Base-by-base conservation (phyloP, 2,113 vertebrate species). In the Bubo scandiacus region DNA sequence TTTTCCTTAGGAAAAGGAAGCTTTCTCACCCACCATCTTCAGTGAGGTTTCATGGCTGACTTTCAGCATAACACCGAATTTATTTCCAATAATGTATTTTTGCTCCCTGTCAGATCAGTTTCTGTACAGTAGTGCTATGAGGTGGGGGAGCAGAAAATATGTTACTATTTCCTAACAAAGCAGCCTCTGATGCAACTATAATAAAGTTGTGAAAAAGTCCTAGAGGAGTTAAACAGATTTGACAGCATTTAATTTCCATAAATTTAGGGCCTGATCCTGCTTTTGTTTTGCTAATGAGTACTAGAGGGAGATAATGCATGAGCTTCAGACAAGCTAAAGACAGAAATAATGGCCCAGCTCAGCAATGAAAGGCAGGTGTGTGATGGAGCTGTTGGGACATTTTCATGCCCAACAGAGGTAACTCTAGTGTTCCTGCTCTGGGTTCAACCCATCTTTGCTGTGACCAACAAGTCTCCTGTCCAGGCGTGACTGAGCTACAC, bases 181-280 rank as follows among this genome's bases (percentile, higher is more conserved):
- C 85, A 97, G 89, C 55, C 81, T 96, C 82, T 94, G 94, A 97
- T 96, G 95, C 84, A 97, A 95, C 84, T 68, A 77, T 85, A 77
- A 96, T 66, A 81, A 95, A 97, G 95, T 88, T 94, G 71, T 95
- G 90, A 95, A 96, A 94, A 95, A 96, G 75, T 97, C 86, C 81
- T 97, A 92, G 42, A 96, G 91, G 91, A 97, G 61, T 95, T 95
- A 97, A 88, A 94, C 84, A 67, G 58, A 93, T 92, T 88, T 94
- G 94, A 87, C 77, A 93, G 86, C 88, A 94, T 93, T 95, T 92
- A 72, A 94, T 88, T 97, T 85, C 61, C 85, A 90, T 95, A 96
- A 72, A 93, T 96, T 94, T 95, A 90, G 93, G 96, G 94, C 66
- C 92, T 58, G 84, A 94, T 96, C 92, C 97, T 94, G 73, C 11